Evolutionary conservation across 2,888 invertebrate genomes (phyloP).

Genomic region (Orgyia antiqua): DNA sequence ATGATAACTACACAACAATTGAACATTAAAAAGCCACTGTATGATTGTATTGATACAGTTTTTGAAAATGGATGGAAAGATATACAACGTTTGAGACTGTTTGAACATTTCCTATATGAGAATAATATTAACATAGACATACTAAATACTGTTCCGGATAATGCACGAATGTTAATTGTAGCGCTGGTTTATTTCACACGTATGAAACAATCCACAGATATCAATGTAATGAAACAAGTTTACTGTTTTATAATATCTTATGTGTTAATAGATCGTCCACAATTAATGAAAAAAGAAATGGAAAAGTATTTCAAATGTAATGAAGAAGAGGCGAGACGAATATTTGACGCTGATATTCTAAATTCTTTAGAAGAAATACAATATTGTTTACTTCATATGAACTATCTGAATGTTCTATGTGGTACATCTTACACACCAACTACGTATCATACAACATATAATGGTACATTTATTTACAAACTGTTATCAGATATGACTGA

Average conservation of each 20-base stretch:
- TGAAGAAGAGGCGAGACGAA: slow-evolving; percentile 7
- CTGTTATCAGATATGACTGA: slow-evolving; percentile 13
- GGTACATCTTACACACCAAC: slow-evolving; percentile 26
- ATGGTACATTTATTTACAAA: slow-evolving; percentile 35
- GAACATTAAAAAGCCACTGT: slow-evolving; percentile 21
- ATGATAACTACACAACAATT: slow-evolving; percentile 2
- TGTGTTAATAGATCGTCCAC: slow-evolving; percentile 20
- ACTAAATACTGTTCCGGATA: slow-evolving; percentile 22
- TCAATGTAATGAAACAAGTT: slow-evolving; percentile 17
- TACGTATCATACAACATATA: slow-evolving; percentile 27
- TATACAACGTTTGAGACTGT: slow-evolving; percentile 10
- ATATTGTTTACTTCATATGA: slow-evolving; percentile 32
- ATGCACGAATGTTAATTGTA: slow-evolving; percentile 29
- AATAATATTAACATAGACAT: slow-evolving; percentile 13
- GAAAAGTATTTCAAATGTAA: slow-evolving; percentile 15
- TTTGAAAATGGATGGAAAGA: slow-evolving; percentile 41
- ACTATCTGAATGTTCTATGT: slow-evolving; percentile 38
- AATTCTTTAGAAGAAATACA: slow-evolving; percentile 32
- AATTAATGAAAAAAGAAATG: not conserved
- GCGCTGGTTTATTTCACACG: slow-evolving; percentile 32
- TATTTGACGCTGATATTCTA: slow-evolving; percentile 18
- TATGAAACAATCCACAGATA: slow-evolving; percentile 13
- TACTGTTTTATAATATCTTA: slow-evolving; percentile 33
- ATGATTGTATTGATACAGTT: slow-evolving; percentile 20
- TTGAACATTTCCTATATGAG: slow-evolving; percentile 15